These are phyloP conservation scores for Urocynchramus pylzowi DNA, from an alignment of 2,113 vertebrate species.

Conservation along the genomic window DNA sequence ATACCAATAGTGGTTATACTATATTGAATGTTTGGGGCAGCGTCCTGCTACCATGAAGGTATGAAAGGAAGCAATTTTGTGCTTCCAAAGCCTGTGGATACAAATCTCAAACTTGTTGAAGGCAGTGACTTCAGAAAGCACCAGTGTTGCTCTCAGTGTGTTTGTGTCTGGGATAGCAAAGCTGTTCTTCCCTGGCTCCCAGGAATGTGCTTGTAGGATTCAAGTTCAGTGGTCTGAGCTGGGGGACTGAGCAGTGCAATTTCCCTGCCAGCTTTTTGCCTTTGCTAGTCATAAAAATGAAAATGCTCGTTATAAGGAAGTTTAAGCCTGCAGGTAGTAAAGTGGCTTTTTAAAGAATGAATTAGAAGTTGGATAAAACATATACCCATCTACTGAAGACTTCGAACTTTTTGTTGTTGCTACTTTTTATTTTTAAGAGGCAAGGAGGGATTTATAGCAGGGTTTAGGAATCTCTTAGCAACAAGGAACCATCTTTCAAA, in stretches of 20 bases:
- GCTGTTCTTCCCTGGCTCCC: background rate
- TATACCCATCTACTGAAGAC: background rate
- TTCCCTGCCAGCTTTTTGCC: background rate
- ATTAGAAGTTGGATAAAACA: background rate
- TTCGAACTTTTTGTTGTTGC: background rate
- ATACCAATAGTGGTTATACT: background rate
- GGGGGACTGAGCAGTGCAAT: background rate
- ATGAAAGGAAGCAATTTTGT: background rate
- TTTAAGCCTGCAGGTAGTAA: background rate
- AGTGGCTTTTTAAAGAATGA: background rate
- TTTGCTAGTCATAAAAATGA: background rate
- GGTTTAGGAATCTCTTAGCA: background rate
- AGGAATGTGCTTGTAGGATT: background rate
- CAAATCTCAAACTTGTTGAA: background rate
- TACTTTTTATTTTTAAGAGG: background rate
- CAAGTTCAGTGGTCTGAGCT: background rate
- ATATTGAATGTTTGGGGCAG: background rate
- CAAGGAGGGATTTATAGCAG: background rate
- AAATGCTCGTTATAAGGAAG: background rate
- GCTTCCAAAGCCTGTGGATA: background rate
- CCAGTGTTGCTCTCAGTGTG: fast-evolving
- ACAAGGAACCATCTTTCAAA: background rate
- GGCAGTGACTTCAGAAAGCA: background rate
- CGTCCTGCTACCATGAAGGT: background rate
- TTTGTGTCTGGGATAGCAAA: background rate